Evolutionary conservation across 2,888 invertebrate genomes (phyloP), one percentile per base, ranked within the genome.

Genomic region (Ligdia adustata): DNA sequence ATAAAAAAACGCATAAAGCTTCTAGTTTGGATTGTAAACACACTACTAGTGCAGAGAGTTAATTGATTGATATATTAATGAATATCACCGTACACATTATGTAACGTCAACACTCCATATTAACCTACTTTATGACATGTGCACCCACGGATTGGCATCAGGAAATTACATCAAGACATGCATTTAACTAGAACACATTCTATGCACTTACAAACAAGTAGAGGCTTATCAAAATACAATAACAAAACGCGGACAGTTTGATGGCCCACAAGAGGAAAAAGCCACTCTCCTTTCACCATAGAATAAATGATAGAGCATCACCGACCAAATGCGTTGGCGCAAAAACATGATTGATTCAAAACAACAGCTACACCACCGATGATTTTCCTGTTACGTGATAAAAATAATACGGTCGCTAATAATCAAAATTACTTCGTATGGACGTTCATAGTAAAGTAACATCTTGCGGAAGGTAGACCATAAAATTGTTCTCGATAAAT

Each of bases 311-410:
- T n/a, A n/a, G n/a, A n/a, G n/a, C n/a, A n/a, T 55, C 57, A 51
- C 52, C 49, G 44, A 52, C 43, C 51, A 44, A 39, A 43, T 3
- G 16, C 31, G 26, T 12, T 31, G 28, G 9, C 31, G 33, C 43
- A 52, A 54, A 55, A 55, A 58, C 39, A 46, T 52, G 52, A 56
- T 51, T 48, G 55, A 55, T 55, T 33, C 41, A 44, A 53, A 39
- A 48, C 43, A 45, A 47, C 47, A 40, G 9, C 24, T 35, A 24
- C 22, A n/a, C 11, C 4, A 12, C 4, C 4, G n/a, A 4, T 9
- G 14, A 14, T 6, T 7, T 37, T 26, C 16, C 9, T 31, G 31
- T 20, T 38, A 33, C 13, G 26, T 15, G 22, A 2, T 22, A 13
- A 34, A 34, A 34, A 22, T 22, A 33, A 33, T n/a, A 22, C 5